Evolutionary conservation across 2,888 invertebrate species (phyloP).

Genomic region (Eudemis profundana): DNA sequence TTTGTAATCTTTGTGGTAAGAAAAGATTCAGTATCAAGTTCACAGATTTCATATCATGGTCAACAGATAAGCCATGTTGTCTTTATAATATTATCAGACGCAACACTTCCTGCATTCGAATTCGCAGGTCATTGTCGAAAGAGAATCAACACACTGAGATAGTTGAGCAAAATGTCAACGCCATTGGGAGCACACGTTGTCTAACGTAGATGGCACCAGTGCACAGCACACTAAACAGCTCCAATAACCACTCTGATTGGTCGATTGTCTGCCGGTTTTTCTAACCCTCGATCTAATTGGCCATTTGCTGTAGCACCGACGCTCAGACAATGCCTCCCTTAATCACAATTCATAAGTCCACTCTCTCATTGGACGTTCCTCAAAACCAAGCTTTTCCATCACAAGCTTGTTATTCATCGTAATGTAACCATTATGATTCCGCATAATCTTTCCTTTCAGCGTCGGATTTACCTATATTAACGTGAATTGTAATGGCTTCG

Average conservation of each 20-base stretch:
- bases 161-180: slow-evolving; percentile 27
- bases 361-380: slow-evolving; percentile 4
- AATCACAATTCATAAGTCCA: not conserved
- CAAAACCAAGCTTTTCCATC: slow-evolving; percentile 8
- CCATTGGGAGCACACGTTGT: not conserved
- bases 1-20: slow-evolving; percentile 13
- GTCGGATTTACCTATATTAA: slow-evolving; percentile 76
- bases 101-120: not conserved
- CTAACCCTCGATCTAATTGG: not conserved
- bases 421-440: slow-evolving; percentile 57
- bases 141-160: slow-evolving; percentile 23
- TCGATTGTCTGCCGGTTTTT: not conserved
- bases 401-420: slow-evolving; percentile 25
- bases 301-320: not conserved
- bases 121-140: not conserved
- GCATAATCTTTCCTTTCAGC: slow-evolving; percentile 65
- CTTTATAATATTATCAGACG: not conserved
- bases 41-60: slow-evolving; percentile 19
- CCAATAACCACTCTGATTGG: not conserved
- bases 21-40: slow-evolving; percentile 21
- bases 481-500: slow-evolving; percentile 80
- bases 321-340: slow-evolving; percentile 2
- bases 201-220: slow-evolving; percentile 3
- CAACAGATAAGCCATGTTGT: not conserved
- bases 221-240: not conserved